Evolutionary conservation across 2,888 invertebrate genomes (phyloP), one percentile per base, ranked within the genome.

Genomic region (Hoplodrina blanda): DNA sequence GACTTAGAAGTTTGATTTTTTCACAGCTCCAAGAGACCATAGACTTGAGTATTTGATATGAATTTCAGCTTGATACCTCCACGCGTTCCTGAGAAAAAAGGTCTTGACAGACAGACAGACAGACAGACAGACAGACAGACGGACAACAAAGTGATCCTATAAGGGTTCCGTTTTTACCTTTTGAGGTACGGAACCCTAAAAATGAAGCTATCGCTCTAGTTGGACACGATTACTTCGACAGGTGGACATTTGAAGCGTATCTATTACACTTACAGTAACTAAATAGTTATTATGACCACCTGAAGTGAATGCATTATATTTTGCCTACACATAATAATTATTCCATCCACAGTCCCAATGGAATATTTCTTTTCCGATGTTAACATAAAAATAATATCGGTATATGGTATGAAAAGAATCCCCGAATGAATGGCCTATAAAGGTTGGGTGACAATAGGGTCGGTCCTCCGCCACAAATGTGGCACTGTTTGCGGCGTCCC

Each of bases 371-470:
- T n/a, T 41, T 33, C 19, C 13, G 30, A 33, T 44, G 41, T 53
- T 68, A 30, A 25, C 44, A 61, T 75, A 75, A 30, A 41, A 11
- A 41, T 56, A 57, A 50, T 57, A 11, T 61, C 52, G 41, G 19
- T 13, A 37, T 64, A 52, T 64, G 53, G 33, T 49, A 54, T 62
- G 50, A 59, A 68, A 67, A 67, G 74, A 57, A 64, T 65, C 33
- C n/a, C 62, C n/a, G 64, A 59, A 65, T n/a, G 44, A 49, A 69
- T 81, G 60, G 62, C 65, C 60, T 66, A 81, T 81, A 70, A 76
- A 59, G 53, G 62, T 62, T 66, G 37, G 60, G 37, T 19, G 55
- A 68, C 65, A 68, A 81, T 62, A 65, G 25, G 62, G 54, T 60
- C 19, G 4, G 46, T 20, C 20, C 61, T 52, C 55, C 62, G 59